Base-by-base conservation (phyloP, 2,113 vertebrate species). In the Theristicus caerulescens region DNA sequence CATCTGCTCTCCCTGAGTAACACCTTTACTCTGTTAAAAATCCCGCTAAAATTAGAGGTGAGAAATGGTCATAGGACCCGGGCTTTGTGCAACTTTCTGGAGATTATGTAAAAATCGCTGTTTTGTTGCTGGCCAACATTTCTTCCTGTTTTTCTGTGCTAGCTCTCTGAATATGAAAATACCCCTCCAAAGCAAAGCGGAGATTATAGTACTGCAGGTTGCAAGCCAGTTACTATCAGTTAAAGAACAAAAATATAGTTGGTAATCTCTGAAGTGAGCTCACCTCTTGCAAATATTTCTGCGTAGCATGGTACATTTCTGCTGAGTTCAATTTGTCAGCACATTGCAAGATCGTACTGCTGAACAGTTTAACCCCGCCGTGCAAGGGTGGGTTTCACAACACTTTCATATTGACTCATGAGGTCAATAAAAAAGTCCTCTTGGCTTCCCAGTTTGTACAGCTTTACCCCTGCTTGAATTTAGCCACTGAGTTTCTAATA, bases 61-160 rank as follows among this genome's bases (percentile, higher is more conserved):
- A 66, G 42, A 62, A 62, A 40, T 7, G 9, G 13, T 6, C 9
- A 20, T 44, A 1, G 22, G 11, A 44, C 24, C 18, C 0, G 1
- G 70, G 6, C 46, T 54, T 86, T 27, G 40, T 21, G 59, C 2
- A 22, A 7, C 38, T 49, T 65, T n/a, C 38, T 72, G 36, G 21
- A 51, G 27, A 64, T 58, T 11, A n/a, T 11, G 6, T 69, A n/a
- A 62, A 69, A 82, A 51, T n/a, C 46, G 32, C 42, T 69, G 36
- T 0, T 49, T 38, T 77, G 46, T 16, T 34, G 12, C 69, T 62
- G 59, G 36, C 16, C 31, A 36, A 47, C 26, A 36, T 59, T 69
- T 40, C 49, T 80, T 38, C 54, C 46, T 27, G 10, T 15, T 47
- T 61, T 24, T 57, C 51, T 46, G 24, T 46, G 36, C 49, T 44